Evolutionary conservation across 2,113 vertebrate genomes (phyloP).

Genomic region (Parus major): DNA sequence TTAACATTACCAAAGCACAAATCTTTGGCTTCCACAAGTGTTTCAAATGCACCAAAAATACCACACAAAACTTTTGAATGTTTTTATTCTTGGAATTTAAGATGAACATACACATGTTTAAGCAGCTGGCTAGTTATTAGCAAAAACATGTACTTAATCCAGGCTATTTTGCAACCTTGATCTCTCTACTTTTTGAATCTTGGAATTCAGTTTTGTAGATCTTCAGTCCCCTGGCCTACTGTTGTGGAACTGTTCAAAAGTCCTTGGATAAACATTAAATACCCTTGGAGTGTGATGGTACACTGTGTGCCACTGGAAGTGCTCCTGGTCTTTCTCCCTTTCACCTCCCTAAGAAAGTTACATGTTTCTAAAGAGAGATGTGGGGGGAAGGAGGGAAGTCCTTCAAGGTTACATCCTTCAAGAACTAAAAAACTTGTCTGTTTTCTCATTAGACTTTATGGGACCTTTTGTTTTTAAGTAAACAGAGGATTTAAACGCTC

Average conservation of each 20-base stretch:
- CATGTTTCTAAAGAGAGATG: background rate
- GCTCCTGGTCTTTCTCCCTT: background rate
- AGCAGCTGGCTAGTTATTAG: background rate
- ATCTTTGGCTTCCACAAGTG: background rate
- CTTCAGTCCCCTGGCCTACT: background rate
- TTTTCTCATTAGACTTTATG: background rate
- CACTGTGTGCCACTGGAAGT: background rate
- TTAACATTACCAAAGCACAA: background rate
- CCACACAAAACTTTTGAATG: background rate
- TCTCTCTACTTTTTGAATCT: background rate
- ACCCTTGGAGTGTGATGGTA: background rate
- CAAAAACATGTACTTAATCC: background rate
- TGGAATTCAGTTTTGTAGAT: background rate
- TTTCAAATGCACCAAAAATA: background rate
- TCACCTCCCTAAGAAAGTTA: background rate
- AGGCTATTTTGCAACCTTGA: background rate
- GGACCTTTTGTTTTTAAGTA: background rate
- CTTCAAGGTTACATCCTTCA: constrained; percentile 1
- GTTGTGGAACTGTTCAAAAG: background rate
- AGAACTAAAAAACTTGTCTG: background rate
- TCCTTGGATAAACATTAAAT: constrained; percentile 54
- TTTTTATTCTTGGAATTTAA: background rate
- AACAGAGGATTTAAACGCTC: background rate
- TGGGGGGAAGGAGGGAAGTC: background rate
- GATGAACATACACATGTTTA: background rate